Base-by-base conservation (phyloP, 2,113 vertebrate species). In the Caracal caracal region DNA sequence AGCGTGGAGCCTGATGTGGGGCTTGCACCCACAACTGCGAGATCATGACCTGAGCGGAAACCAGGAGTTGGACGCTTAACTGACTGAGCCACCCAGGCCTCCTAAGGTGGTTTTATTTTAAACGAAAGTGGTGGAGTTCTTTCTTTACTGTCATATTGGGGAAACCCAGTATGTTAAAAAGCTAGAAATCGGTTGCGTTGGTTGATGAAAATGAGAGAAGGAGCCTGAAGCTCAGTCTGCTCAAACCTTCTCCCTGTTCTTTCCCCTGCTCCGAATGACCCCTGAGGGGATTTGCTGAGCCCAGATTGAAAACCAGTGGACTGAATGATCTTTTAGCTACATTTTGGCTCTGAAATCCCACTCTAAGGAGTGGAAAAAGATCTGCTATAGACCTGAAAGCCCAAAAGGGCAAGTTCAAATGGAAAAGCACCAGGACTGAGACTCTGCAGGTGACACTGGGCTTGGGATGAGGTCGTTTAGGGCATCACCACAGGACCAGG, bases 31-130 rank as follows among this genome's bases (percentile, higher is more conserved):
- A 59, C 56, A 59, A 59, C 56, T 59, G 56, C 20, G 8, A 59
- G 8, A 20, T 59, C 56, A 59, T 59, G 56, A 59, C 56, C 56
- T 59, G 56, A 59, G 56, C 7, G 2, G 20, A 59, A 59, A 22
- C 56, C 56, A 56, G 13, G 53, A 59, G 56, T 59, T 20, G 17
- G 56, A 22, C 1, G 6, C 56, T 59, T 59, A 59, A 22, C 56
- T 59, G 56, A 59, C 56, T 59, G 56, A 22, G 56, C 20, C 56
- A 59, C 20, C 20, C 8, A 59, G 56, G 56, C 56, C 56, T 59
- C 56, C 56, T 20, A 59, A 71, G 30, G 33, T 81, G 43, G 40
- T 88, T 96, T 95, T 80, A 80, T 95, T 94, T 93, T 95, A 91
- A 87, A 53, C 83, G 63, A 92, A 95, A 88, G 49, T 3, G 3